These are phyloP conservation scores for Chondrilla cf. caribensis DNA, from an alignment of 37 sponge, comb jelly and placozoan genomes.

Conservation along the genomic window DNA sequence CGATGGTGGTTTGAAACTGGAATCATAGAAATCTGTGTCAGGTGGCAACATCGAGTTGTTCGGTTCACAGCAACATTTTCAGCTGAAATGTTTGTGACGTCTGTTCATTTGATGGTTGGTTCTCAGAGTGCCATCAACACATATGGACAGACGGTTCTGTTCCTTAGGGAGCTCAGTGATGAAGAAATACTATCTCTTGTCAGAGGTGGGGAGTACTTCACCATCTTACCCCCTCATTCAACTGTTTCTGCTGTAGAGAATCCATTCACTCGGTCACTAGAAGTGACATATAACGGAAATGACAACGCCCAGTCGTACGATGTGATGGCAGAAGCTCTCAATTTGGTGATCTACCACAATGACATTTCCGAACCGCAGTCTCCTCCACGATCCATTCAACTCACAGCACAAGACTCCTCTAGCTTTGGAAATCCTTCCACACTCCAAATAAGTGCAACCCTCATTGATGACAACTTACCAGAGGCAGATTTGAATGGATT, in stretches of 20 bases:
- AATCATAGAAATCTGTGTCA: too few species aligned
- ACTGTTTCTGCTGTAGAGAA: background rate
- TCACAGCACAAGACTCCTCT: conserved; percentile 38
- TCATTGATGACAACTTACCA: conserved; percentile 53
- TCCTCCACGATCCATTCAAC: conserved; percentile 33
- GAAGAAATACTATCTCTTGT: background rate
- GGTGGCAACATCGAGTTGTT: too few species aligned
- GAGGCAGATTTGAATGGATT: conserved; percentile 64
- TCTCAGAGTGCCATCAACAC: too few species aligned
- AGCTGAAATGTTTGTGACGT: background rate
- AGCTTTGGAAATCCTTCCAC: conserved; percentile 22
- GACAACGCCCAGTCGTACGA: background rate
- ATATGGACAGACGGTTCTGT: conserved; percentile 1
- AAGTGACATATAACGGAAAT: conserved; percentile 40
- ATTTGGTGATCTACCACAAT: conserved; percentile 8
- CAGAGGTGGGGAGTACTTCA: conserved; percentile 3
- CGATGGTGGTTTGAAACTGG: too few species aligned
- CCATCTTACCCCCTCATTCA: background rate
- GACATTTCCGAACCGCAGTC: conserved; percentile 58
- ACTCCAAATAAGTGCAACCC: conserved; percentile 16
- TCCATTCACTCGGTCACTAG: conserved; percentile 35
- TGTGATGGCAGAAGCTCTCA: conserved; percentile 43
- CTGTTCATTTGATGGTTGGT: conserved; percentile 11
- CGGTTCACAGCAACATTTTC: background rate
- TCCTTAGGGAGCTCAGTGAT: background rate